Conservation (phyloP, 2,888 invertebrate genomes). For the Pyrrhopygopsis socrates region DNA sequence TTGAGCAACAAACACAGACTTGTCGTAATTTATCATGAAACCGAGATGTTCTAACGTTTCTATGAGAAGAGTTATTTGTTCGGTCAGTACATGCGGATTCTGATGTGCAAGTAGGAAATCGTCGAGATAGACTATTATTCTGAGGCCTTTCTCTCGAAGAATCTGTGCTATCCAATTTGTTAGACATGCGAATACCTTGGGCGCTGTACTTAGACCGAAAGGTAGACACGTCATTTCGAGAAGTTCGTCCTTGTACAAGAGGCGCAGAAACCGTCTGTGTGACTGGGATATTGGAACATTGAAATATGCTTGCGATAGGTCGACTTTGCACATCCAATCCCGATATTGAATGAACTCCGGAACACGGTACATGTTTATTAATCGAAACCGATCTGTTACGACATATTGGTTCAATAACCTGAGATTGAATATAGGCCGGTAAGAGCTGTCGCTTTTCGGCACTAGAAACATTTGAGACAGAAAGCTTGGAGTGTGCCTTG, state of each 20-base stretch:
- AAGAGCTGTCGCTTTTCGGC: slow-evolving; percentile 67
- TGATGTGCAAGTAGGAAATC: slow-evolving; percentile 74
- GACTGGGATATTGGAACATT: slow-evolving; percentile 49
- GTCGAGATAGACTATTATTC: slow-evolving; percentile 78
- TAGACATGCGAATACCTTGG: slow-evolving; percentile 69
- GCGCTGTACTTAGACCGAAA: slow-evolving; percentile 72
- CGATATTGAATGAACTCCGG: slow-evolving; percentile 43
- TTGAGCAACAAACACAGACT: slow-evolving; percentile 7
- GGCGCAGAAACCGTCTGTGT: slow-evolving; percentile 73
- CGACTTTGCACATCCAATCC: slow-evolving; percentile 78
- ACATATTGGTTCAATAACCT: slow-evolving; percentile 57
- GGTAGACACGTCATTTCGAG: slow-evolving; percentile 74
- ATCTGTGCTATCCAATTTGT: slow-evolving; percentile 81
- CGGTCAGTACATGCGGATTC: not conserved
- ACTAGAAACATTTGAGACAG: slow-evolving; percentile 68
- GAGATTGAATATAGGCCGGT: slow-evolving; percentile 78
- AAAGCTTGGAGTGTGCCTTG: slow-evolving; percentile 45
- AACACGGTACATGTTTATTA: slow-evolving; percentile 51
- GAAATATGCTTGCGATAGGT: slow-evolving; percentile 79
- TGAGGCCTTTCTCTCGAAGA: slow-evolving; percentile 71
- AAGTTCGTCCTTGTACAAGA: slow-evolving; percentile 47
- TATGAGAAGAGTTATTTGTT: not conserved
- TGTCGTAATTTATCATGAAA: slow-evolving; percentile 58
- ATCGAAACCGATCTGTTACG: slow-evolving; percentile 13
- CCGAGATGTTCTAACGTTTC: slow-evolving; percentile 42